These are phyloP conservation scores for Drosophila nigrodunni DNA, from an alignment of 1,140 invertebrate genomes.

Conservation along the genomic window DNA sequence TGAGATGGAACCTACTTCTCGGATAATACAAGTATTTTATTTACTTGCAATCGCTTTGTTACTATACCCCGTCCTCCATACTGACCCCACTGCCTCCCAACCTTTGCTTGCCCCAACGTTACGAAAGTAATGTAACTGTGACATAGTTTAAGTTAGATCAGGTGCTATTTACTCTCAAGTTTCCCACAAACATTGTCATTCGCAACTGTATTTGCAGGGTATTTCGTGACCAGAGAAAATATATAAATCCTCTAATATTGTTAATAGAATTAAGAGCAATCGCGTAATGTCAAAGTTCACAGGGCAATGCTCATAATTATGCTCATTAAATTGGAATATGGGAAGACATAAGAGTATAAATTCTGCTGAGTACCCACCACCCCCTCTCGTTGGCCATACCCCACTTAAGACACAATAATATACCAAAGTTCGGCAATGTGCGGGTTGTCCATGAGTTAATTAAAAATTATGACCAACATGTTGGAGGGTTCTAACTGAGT, in stretches of 20 bases:
- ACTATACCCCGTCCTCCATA: not conserved
- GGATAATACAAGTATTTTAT: conserved; percentile 19
- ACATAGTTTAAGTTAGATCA: conserved; percentile 20
- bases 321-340: conserved; percentile 4
- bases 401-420: conserved; percentile 56
- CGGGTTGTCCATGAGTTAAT: conserved; percentile 54
- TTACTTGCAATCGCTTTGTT: conserved; percentile 7
- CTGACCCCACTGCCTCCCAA: not conserved
- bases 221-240: not conserved
- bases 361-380: not conserved
- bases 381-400: not conserved
- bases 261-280: not conserved
- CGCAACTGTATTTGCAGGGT: not conserved
- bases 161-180: conserved; percentile 13
- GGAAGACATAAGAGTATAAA: not conserved
- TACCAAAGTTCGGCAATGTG: conserved; percentile 47
- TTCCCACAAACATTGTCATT: conserved; percentile 2
- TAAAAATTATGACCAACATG: conserved; percentile 69
- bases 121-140: conserved; percentile 14
- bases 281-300: conserved; percentile 46
- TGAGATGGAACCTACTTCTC: conserved; percentile 15
- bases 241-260: not conserved
- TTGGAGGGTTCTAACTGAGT: not conserved
- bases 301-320: conserved; percentile 29
- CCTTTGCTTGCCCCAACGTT: no score